phyloP scores from a whole-genome alignment of 2,797 vertebrate species.

The Geotrypetes seraphini region DNA sequence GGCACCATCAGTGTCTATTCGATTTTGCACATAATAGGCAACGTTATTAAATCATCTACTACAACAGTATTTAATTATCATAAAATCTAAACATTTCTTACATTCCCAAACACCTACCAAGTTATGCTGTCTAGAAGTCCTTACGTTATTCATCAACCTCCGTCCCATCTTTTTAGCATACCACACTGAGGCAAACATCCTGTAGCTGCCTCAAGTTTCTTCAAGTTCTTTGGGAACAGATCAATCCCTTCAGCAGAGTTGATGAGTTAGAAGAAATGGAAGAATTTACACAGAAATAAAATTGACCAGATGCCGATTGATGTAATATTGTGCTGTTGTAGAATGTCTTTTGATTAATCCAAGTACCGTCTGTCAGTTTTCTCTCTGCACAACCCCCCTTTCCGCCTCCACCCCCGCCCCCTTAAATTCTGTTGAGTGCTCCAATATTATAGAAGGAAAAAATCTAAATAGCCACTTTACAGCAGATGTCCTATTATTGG shows the following conservation, averaged over 20 bases:
- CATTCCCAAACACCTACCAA: slow-evolving; percentile 79
- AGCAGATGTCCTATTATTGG: neutral
- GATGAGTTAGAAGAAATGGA: neutral
- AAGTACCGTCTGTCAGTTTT: slow-evolving; percentile 26
- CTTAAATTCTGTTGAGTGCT: slow-evolving; percentile 2
- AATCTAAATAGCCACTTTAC: neutral
- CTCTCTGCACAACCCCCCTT: no score
- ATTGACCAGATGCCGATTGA: slow-evolving; percentile 10
- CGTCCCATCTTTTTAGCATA: slow-evolving; percentile 69
- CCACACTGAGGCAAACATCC: slow-evolving; percentile 72
- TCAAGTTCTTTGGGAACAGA: neutral
- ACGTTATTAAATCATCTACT: no score
- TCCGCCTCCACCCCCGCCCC: no score
- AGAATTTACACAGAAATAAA: slow-evolving; percentile 4
- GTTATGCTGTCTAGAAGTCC: slow-evolving; percentile 64
- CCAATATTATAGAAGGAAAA: neutral
- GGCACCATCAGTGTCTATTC: no score
- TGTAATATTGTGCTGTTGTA: slow-evolving; percentile 3
- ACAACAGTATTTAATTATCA: no score
- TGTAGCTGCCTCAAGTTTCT: slow-evolving; percentile 7
- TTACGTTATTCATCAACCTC: slow-evolving; percentile 64
- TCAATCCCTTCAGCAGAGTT: neutral
- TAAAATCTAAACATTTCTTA: no score
- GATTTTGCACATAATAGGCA: no score
- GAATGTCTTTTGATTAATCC: slow-evolving; percentile 27